Conservation (phyloP, 1,140 invertebrate species). For the Andricus grossulariae region DNA sequence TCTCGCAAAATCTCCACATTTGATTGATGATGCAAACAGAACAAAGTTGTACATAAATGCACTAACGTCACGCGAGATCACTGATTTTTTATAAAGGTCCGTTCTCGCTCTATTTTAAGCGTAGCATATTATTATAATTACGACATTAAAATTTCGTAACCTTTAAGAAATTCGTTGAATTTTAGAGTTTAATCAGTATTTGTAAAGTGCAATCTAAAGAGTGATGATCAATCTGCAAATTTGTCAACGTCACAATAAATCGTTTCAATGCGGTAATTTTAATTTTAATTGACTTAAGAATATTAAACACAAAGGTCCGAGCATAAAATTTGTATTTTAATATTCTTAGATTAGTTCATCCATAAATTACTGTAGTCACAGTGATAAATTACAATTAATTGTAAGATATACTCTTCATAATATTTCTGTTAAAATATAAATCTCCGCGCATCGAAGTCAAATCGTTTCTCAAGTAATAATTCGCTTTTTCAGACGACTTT, state of each 20-base stretch:
- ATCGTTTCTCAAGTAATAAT: too few species aligned
- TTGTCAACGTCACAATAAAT: not conserved
- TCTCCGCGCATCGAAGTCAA: too few species aligned
- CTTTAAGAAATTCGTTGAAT: not conserved
- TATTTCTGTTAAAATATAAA: too few species aligned
- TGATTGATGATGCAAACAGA: not conserved
- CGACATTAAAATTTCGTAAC: not conserved
- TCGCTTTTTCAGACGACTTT: conserved; percentile 2
- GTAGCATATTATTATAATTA: not conserved
- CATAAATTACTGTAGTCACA: too few species aligned
- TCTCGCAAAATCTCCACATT: not conserved
- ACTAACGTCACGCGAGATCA: not conserved
- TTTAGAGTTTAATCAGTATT: conserved; percentile 19
- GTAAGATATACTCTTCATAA: too few species aligned
- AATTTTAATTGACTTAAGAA: conserved; percentile 18
- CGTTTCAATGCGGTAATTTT: conserved; percentile 35
- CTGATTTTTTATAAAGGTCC: not conserved
- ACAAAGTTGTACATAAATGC: conserved; percentile 12
- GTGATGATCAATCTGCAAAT: not conserved
- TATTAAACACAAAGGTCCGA: conserved; percentile 29
- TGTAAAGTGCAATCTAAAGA: not conserved
- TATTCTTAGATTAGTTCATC: too few species aligned
- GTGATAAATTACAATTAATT: too few species aligned
- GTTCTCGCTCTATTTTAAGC: conserved; percentile 21
- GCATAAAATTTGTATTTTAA: too few species aligned